Percentiles rank a stretch among this genome's conserved stretches.
These are phyloP conservation scores for Thecocarcelia acutangulata DNA, from an alignment of 2,888 invertebrate genomes.

Conservation along the genomic window DNA sequence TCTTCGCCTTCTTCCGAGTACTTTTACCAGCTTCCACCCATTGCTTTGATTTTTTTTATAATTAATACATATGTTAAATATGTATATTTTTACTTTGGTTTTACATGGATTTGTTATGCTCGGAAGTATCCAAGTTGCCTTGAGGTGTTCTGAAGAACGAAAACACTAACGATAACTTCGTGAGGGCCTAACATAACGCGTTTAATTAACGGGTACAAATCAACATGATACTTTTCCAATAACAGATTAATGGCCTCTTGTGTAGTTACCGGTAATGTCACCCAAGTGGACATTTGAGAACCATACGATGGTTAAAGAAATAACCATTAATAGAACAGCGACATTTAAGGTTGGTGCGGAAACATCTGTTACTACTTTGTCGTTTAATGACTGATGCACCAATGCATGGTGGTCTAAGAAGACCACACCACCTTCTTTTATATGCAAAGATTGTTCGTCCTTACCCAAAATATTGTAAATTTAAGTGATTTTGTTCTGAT, in stretches of 20 bases:
- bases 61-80: no score
- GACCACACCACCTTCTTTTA: conserved; percentile 83
- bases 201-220: conserved; percentile 89
- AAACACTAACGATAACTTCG: conserved; percentile 92
- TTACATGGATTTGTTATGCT: no score
- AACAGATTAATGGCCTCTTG: conserved; percentile 88
- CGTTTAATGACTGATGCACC: conserved; percentile 87
- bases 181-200: conserved; percentile 90
- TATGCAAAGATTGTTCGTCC: conserved; percentile 74
- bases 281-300: conserved; percentile 92
- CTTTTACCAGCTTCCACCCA: no score
- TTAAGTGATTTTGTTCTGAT: conserved; percentile 35
- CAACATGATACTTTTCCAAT: conserved; percentile 92
- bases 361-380: conserved; percentile 85
- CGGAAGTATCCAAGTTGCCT: no score
- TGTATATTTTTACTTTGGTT: no score
- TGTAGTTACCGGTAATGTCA: conserved; percentile 88
- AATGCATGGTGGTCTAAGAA: conserved; percentile 82
- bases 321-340: conserved; percentile 93
- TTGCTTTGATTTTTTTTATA: no score
- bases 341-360: conserved; percentile 87
- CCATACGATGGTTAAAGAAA: conserved; percentile 92
- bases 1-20: no score
- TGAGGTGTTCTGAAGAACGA: no score
- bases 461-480: conserved; percentile 53